A percentile compares a stretch with the other conserved stretches of the same genome.
Conservation (phyloP, 2,113 vertebrate species). For the Sander lucioperca region DNA sequence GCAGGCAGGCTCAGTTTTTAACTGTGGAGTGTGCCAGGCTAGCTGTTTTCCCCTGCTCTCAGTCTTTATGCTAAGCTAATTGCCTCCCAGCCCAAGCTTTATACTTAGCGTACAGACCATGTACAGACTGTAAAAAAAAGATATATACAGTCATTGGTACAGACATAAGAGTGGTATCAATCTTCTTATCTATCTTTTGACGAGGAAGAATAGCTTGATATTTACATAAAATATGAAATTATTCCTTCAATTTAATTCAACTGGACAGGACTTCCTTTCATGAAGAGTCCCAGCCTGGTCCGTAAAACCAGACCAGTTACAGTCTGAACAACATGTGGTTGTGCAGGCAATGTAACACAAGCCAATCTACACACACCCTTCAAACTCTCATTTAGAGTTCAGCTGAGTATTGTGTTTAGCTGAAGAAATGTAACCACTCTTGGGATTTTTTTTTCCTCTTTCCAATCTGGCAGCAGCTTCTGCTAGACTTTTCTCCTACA, state of each 20-base stretch:
- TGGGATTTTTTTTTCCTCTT: not conserved
- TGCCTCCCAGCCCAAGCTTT: too few relatives aligned
- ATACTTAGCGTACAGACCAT: too few relatives aligned
- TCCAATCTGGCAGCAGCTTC: not conserved
- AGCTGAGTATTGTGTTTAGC: conserved; percentile 15
- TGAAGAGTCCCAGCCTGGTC: not conserved
- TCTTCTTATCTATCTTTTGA: not conserved
- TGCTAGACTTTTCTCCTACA: conserved; percentile 18
- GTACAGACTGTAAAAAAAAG: too few relatives aligned
- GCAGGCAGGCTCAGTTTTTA: too few relatives aligned
- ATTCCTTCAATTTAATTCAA: not conserved
- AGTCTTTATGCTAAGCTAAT: not conserved
- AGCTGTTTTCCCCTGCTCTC: not conserved
- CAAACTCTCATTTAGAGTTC: conserved; percentile 19
- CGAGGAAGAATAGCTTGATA: too few relatives aligned
- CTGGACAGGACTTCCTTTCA: not conserved
- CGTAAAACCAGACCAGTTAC: not conserved
- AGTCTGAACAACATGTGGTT: not conserved
- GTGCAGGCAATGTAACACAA: not conserved
- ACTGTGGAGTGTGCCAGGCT: not conserved
- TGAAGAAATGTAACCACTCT: conserved; percentile 19
- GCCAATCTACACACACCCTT: conserved; percentile 11
- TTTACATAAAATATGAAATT: not conserved
- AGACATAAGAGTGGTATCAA: not conserved
- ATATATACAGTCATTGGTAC: too few relatives aligned